Conservation (phyloP, 2,888 invertebrate species). For the Sipha maydis region DNA sequence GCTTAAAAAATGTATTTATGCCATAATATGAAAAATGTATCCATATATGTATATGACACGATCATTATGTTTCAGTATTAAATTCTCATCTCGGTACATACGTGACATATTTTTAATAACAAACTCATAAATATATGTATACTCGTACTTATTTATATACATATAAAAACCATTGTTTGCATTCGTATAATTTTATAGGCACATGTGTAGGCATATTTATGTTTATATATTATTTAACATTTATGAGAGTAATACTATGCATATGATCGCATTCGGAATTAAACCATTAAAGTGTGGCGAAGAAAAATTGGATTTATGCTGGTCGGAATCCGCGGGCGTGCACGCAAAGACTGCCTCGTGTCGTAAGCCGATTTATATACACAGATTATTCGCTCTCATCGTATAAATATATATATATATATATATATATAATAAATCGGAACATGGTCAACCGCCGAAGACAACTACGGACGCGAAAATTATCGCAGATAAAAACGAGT, state of each 20-base stretch:
- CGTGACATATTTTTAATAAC: not conserved
- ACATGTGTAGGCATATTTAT: not conserved
- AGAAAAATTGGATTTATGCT: slow-evolving; percentile 32
- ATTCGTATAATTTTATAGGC: not conserved
- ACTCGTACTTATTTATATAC: not conserved
- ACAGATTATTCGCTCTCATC: slow-evolving; percentile 22
- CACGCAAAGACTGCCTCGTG: slow-evolving; percentile 11
- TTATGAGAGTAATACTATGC: not conserved
- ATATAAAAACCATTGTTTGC: not conserved
- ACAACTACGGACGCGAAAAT: slow-evolving; percentile 56
- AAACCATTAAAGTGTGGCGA: not conserved
- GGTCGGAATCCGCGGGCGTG: not conserved
- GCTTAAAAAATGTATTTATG: too few species aligned
- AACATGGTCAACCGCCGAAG: slow-evolving; percentile 5
- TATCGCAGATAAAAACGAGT: slow-evolving; percentile 53
- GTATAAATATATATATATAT: not conserved
- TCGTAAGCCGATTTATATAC: slow-evolving; percentile 52
- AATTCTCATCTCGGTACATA: not conserved
- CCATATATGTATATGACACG: too few species aligned
- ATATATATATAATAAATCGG: slow-evolving; percentile 1
- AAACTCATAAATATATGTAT: too few species aligned
- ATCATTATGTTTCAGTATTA: too few species aligned
- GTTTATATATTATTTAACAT: not conserved
- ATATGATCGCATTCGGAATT: not conserved
- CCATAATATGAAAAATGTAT: too few species aligned